These are phyloP conservation scores for Spilosoma lubricipeda DNA, from an alignment of 2,888 invertebrate genomes.

Conservation along the genomic window DNA sequence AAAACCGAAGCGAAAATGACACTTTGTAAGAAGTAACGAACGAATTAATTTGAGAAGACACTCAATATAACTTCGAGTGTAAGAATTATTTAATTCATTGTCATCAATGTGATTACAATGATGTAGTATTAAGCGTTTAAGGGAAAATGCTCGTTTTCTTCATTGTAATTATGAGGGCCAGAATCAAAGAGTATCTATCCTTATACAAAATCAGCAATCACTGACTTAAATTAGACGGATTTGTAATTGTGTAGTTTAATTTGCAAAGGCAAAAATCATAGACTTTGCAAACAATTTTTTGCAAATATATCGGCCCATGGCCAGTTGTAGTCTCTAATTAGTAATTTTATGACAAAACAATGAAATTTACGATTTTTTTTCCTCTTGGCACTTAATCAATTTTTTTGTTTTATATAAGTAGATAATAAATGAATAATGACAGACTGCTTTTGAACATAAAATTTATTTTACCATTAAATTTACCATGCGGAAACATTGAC, in stretches of 20 bases:
- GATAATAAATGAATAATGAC: neutral
- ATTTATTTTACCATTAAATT: neutral
- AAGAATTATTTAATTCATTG: no score
- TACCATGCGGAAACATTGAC: constrained; percentile 11
- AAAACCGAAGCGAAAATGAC: neutral
- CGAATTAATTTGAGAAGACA: neutral
- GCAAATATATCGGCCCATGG: neutral
- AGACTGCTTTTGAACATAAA: neutral
- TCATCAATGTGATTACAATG: no score
- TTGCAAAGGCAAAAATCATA: neutral
- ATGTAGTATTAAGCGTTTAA: neutral
- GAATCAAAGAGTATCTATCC: neutral
- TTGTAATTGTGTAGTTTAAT: neutral
- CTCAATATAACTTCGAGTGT: neutral
- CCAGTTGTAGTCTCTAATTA: neutral
- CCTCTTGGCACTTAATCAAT: neutral
- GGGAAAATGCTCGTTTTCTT: neutral
- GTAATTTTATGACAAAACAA: neutral
- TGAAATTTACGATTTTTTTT: no score
- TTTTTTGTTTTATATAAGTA: neutral
- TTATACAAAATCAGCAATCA: neutral
- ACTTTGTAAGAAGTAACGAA: neutral
- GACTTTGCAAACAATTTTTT: neutral
- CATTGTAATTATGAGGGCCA: neutral
- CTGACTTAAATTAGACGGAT: neutral